A percentile compares a stretch with the other conserved stretches of the same genome.
Evolutionary conservation across 1,140 invertebrate genomes (phyloP).

Genomic region (Tetramorium simillimum): DNA sequence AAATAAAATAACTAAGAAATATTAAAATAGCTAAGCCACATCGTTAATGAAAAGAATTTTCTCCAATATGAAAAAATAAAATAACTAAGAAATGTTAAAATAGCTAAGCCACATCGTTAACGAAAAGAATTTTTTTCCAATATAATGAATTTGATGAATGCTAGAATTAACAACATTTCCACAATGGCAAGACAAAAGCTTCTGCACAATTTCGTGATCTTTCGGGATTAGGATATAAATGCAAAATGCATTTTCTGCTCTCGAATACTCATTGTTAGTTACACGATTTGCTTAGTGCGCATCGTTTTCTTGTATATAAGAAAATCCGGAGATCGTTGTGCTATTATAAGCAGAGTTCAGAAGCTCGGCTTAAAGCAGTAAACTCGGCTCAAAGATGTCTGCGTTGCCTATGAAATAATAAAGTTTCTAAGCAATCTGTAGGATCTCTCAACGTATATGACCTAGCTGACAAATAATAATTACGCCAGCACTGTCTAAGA

Average conservation of each 20-base stretch:
- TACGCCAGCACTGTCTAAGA: no score
- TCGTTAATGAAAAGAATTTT: no score
- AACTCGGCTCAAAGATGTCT: not conserved
- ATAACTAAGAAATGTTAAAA: not conserved
- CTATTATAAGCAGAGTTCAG: conserved; percentile 26
- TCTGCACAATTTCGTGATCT: conserved; percentile 32
- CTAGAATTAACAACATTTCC: not conserved
- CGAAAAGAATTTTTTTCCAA: not conserved
- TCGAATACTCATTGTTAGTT: not conserved
- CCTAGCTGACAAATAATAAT: conserved; percentile 21
- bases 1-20: no score
- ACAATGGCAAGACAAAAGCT: not conserved
- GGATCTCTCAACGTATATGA: not conserved
- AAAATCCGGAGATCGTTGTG: conserved; percentile 43
- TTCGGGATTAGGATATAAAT: not conserved
- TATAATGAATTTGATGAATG: not conserved
- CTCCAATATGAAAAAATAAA: no score
- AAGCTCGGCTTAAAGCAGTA: conserved; percentile 41
- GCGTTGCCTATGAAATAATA: not conserved
- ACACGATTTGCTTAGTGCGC: not conserved
- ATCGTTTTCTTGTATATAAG: not conserved
- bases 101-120: not conserved
- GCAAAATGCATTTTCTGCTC: not conserved
- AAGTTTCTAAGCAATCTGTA: not conserved
- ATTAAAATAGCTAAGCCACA: no score